Evolutionary conservation across 2,888 invertebrate genomes (phyloP), one percentile per base, ranked within the genome.

Genomic region (Drosophila bunnanda): DNA sequence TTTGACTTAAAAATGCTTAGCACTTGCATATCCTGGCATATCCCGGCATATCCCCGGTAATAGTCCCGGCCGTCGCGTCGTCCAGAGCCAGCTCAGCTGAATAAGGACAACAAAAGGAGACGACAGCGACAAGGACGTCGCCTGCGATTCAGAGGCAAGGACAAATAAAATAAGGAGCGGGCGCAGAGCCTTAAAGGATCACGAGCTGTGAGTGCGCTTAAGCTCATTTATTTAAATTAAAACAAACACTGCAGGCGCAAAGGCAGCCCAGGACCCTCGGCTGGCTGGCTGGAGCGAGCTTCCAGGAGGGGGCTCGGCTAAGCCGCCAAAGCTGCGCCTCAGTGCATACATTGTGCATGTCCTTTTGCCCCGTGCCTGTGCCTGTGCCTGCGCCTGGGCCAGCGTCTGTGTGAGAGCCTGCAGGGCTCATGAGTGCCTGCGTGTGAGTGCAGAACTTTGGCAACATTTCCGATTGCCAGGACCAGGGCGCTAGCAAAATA

Each of bases 151-250:
- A 55, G 72, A 55, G 73, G 61, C 68, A 55, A 64, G 60, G 67
- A 66, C 64, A 60, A 64, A 69, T 69, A 78, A 80, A 77, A 75
- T 72, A 66, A 73, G 75, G 66, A 72, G 74, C 67, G 52, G 68
- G 87, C 64, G 69, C 28, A 67, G 69, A 48, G 85, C 85, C 80
- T 87, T 89, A 84, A 88, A 84, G 87, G 85, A 87, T 85, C 85
- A 84, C 76, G 76, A 74, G 80, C 76, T 77, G 78, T 67, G 74
- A 70, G 76, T 62, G 71, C 74, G 82, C 88, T 90, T 90, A 88
- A 90, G 90, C 90, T 89, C 89, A 90, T 90, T 89, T 89, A 90
- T 89, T 89, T 90, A 90, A 89, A 89, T 90, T 88, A 90, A 90
- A 89, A 84, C 89, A 89, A 89, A 89, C 90, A 89, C 86, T 84